Conservation (phyloP, 2,888 invertebrate species). For the Chydorus sphaericus region DNA sequence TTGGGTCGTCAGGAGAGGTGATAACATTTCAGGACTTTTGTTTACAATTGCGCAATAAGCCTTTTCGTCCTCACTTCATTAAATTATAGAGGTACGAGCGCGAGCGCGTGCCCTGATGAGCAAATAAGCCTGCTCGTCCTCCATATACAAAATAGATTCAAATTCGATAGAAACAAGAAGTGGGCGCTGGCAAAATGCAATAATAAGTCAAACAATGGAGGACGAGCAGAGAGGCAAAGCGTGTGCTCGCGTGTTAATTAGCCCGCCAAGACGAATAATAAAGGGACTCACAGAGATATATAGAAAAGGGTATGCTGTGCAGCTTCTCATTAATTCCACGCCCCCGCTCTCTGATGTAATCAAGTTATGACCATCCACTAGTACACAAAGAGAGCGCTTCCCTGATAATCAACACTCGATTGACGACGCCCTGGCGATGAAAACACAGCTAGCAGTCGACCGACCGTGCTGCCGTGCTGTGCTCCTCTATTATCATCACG, state of each 20-base stretch:
- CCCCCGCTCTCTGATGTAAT: background rate
- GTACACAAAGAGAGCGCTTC: background rate
- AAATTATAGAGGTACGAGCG: too few relatives aligned
- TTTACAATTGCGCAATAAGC: too few relatives aligned
- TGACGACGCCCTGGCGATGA: background rate
- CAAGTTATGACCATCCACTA: background rate
- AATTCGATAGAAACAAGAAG: background rate
- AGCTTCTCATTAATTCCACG: constrained; percentile 2
- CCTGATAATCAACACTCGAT: background rate
- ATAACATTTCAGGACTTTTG: too few relatives aligned
- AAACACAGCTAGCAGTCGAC: too few relatives aligned
- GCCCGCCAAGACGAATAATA: background rate
- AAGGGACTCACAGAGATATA: background rate
- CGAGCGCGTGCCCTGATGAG: background rate
- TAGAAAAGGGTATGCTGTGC: too few relatives aligned
- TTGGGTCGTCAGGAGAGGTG: too few relatives aligned
- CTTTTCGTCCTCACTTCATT: too few relatives aligned
- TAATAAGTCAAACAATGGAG: too few relatives aligned
- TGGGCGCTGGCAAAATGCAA: background rate
- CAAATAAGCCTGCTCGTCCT: too few relatives aligned
- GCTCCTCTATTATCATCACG: background rate
- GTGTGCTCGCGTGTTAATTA: background rate
- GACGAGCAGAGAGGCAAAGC: too few relatives aligned
- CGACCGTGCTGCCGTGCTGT: too few relatives aligned
- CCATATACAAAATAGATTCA: background rate